These are phyloP conservation scores for Choristoneura rosaceana DNA, from an alignment of 2,888 invertebrate genomes.

Conservation along the genomic window DNA sequence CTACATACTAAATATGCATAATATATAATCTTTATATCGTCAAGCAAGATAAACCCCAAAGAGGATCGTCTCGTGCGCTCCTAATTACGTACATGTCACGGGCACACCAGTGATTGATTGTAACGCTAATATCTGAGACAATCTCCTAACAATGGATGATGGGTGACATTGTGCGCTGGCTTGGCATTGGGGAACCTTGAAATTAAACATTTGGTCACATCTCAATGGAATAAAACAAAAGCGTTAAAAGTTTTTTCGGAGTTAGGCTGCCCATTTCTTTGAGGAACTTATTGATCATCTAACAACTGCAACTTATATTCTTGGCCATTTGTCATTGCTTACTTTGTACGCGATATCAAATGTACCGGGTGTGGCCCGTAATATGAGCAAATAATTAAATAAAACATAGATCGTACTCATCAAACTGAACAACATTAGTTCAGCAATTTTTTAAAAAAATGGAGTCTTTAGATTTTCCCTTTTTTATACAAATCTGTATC, in stretches of 20 bases:
- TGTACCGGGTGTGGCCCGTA: too few relatives aligned
- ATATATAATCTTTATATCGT: slow-evolving; percentile 36
- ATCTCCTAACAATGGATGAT: slow-evolving; percentile 69
- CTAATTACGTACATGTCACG: slow-evolving; percentile 81
- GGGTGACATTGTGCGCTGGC: slow-evolving; percentile 61
- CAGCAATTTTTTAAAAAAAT: too few relatives aligned
- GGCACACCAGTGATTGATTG: slow-evolving; percentile 81
- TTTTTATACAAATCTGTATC: too few relatives aligned
- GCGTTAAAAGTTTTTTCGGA: not conserved
- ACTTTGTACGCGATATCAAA: too few relatives aligned
- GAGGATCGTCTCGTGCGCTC: slow-evolving; percentile 60
- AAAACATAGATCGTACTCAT: too few relatives aligned
- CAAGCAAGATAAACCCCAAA: slow-evolving; percentile 53
- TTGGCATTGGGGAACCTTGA: slow-evolving; percentile 49
- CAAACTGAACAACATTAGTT: too few relatives aligned
- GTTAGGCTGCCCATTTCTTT: not conserved
- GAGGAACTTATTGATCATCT: not conserved
- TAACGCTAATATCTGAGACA: slow-evolving; percentile 80
- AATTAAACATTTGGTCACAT: slow-evolving; percentile 18
- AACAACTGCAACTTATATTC: not conserved
- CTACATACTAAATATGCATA: not conserved
- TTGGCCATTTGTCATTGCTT: too few relatives aligned
- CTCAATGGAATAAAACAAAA: slow-evolving; percentile 14
- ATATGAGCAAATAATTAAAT: too few relatives aligned
- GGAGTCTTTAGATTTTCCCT: too few relatives aligned